phyloP scores from a whole-genome alignment of 2,113 vertebrate genomes.

The Colius striatus region DNA sequence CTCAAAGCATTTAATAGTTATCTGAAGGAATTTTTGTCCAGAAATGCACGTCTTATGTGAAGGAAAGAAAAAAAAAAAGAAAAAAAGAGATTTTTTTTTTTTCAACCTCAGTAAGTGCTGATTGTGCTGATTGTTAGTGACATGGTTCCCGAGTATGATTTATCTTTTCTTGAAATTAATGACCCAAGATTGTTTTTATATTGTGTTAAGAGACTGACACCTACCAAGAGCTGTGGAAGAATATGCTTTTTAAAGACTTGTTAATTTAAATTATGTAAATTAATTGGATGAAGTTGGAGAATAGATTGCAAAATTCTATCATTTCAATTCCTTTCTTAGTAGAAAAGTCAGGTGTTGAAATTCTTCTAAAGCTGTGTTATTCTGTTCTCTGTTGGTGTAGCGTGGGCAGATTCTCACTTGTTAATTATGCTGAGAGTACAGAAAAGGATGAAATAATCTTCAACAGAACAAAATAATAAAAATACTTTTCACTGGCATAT shows the following conservation, averaged over 20 bases:
- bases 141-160: conserved; percentile 21
- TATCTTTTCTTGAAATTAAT: conserved; percentile 56
- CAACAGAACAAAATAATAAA: conserved; percentile 36
- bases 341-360: conserved; percentile 73
- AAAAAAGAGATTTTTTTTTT: background rate
- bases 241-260: conserved; percentile 60
- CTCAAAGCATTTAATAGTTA: background rate
- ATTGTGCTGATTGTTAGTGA: conserved; percentile 24
- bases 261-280: conserved; percentile 75
- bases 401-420: conserved; percentile 73
- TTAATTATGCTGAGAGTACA: conserved; percentile 70
- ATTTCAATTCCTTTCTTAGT: conserved; percentile 70
- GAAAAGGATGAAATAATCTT: conserved; percentile 32
- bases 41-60: background rate
- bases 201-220: conserved; percentile 16
- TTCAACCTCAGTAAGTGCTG: background rate
- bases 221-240: conserved; percentile 10
- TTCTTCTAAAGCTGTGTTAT: conserved; percentile 69
- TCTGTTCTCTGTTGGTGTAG: conserved; percentile 63
- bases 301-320: conserved; percentile 57
- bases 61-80: background rate
- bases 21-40: conserved; percentile 5
- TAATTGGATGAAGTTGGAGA: conserved; percentile 65
- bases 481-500: background rate
- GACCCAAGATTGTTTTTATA: conserved; percentile 49